Base-by-base conservation (phyloP, 1,140 invertebrate species). In the Coptotermes formosanus region DNA sequence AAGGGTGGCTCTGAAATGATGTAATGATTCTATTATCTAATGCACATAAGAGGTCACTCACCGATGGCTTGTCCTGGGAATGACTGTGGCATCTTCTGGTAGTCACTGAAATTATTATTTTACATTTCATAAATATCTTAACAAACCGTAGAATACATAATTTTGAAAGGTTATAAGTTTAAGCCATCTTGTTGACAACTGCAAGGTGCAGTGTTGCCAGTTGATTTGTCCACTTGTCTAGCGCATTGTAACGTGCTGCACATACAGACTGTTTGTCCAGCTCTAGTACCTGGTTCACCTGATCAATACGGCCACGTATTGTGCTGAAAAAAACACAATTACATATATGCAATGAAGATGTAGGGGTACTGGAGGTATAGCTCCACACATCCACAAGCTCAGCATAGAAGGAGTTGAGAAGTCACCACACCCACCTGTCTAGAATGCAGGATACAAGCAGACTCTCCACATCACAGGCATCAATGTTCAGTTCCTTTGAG, bases 381-480 rank as follows among this genome's bases (percentile, higher is more conserved):
- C 23, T 2, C 69, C 3, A 75, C 23, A 75, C 43, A 23, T 16
- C n/a, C 25, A 81, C 3, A 21, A 43, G n/a, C n/a, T n/a, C n/a
- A n/a, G 25, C 14, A 43, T 3, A 45, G 32, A 48, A 7, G 45
- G 16, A n/a, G 82, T 32, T 4, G 2, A 21, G 25, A 86, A 91
- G 52, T 4, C 52, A 55, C 52, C 19, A 11, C 25, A 75, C 93
- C 93, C 91, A 96, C 95, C 96, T 97, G 92, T 99, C 99, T 88
- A 99, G 93, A 91, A 99, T 99, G 92, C 98, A 99, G 48, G 98
- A 99, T n/a, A 99, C 98, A 85, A 99, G 92, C 45, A 99, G 92
- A 92, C 96, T 98, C 92, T 99, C 98, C 45, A 99, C 98, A 92
- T 99, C 99, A 87, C 94, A 94, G 82, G 96, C 96, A 90, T 99